Evolutionary conservation across 2,113 vertebrate genomes (phyloP).

Genomic region (Melanotaenia duboulayi): DNA sequence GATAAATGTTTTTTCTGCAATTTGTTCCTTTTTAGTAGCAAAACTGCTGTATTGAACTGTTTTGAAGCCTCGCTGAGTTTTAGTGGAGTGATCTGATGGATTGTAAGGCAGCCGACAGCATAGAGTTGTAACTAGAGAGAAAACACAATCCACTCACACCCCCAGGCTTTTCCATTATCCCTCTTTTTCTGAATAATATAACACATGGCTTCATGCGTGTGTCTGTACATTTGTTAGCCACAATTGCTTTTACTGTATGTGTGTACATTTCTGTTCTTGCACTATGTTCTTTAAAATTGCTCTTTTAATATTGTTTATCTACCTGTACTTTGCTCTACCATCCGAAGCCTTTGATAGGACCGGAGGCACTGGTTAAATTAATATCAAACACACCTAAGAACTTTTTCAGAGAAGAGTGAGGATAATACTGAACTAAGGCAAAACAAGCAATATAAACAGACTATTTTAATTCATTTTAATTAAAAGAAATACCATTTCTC

Average conservation of each 20-base stretch:
- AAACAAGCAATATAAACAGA: constrained; percentile 9
- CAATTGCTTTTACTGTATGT: constrained; percentile 26
- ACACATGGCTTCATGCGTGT: constrained; percentile 51
- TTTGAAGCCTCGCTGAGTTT: constrained; percentile 63
- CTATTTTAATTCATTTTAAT: constrained; percentile 26
- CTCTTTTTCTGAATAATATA: constrained; percentile 78
- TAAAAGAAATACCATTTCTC: constrained; percentile 1
- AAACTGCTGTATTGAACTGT: constrained; percentile 52
- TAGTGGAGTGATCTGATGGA: constrained; percentile 58
- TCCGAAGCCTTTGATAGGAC: constrained; percentile 43
- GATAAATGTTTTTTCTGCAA: constrained; percentile 20
- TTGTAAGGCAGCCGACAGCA: constrained; percentile 67
- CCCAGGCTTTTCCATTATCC: constrained; percentile 76
- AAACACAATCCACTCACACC: constrained; percentile 73
- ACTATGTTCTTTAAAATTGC: constrained; percentile 36
- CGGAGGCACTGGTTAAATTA: no score
- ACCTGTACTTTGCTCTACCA: constrained; percentile 56
- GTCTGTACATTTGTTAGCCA: constrained; percentile 30
- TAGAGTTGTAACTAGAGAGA: constrained; percentile 72
- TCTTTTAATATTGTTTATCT: constrained; percentile 52
- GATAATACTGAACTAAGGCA: constrained; percentile 1
- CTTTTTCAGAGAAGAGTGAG: constrained; percentile 23
- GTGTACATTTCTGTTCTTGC: constrained; percentile 11
- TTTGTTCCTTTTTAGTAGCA: constrained; percentile 14
- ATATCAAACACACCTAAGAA: no score